These are phyloP conservation scores for Clinocottus analis DNA, from an alignment of 2,113 vertebrate species.

Conservation along the genomic window DNA sequence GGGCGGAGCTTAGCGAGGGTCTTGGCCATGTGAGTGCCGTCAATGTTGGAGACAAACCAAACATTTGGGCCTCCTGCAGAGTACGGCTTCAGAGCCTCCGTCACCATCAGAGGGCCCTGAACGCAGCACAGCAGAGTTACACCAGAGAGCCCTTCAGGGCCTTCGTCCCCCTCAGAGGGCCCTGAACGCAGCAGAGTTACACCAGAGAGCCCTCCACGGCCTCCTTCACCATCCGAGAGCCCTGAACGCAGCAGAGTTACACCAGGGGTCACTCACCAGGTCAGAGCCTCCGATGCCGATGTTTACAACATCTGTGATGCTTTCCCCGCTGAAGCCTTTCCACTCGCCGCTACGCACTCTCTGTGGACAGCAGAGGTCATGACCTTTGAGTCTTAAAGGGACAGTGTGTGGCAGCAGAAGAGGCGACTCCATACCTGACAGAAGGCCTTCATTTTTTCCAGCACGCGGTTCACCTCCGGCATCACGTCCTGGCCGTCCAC, in stretches of 20 bases:
- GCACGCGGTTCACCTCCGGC: constrained; percentile 93
- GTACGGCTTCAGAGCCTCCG: constrained; percentile 96
- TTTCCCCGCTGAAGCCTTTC: constrained; percentile 94
- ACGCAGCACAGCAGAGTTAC: background rate
- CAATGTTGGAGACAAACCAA: constrained; percentile 99
- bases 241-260: background rate
- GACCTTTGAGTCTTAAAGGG: background rate
- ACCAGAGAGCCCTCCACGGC: no score
- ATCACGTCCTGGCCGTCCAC: constrained; percentile 94
- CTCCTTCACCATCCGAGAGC: no score
- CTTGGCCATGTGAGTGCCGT: constrained; percentile 96
- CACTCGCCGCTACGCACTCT: constrained; percentile 93
- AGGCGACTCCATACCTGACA: constrained; percentile 76
- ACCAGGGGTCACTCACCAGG: constrained; percentile 89
- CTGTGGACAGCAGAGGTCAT: constrained; percentile 71
- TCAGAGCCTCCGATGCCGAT: constrained; percentile 98
- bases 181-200: background rate
- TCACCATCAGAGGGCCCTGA: constrained; percentile 95
- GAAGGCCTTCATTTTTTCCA: constrained; percentile 97
- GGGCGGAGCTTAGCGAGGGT: constrained; percentile 90
- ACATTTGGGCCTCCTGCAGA: constrained; percentile 90
- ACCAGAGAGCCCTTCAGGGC: no score
- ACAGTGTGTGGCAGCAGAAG: no score
- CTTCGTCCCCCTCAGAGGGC: no score
- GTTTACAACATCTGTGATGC: constrained; percentile 95